phyloP scores from a whole-genome alignment of 2,113 vertebrate genomes.

The Syngnathoides biaculeatus region DNA sequence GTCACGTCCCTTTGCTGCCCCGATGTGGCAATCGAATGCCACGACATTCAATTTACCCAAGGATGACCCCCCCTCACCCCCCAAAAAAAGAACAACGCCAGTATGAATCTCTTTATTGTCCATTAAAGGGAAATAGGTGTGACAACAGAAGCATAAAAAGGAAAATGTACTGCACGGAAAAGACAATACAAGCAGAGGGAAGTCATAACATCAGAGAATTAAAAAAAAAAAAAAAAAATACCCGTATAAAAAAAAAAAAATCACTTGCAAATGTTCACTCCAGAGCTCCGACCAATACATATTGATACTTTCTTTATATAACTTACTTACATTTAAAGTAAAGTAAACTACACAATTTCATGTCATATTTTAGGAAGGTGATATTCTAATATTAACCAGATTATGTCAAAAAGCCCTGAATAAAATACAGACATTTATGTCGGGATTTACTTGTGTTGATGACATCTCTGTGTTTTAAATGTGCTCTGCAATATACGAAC shows the following conservation, averaged over 20 bases:
- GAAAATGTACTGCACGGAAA: too few species aligned
- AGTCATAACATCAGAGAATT: too few species aligned
- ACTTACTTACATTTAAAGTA: neutral
- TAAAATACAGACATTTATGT: neutral
- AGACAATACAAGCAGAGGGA: too few species aligned
- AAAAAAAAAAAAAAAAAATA: too few species aligned
- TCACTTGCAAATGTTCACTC: too few species aligned
- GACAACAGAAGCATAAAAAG: too few species aligned
- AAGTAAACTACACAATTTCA: neutral
- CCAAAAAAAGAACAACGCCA: neutral
- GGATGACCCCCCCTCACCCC: too few species aligned
- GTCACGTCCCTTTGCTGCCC: neutral
- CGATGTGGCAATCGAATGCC: neutral
- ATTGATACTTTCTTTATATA: neutral
- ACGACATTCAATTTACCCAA: neutral
- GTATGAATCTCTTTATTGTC: too few species aligned
- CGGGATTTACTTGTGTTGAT: neutral
- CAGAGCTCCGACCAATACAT: neutral
- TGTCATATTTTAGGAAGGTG: neutral
- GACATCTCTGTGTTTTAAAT: neutral
- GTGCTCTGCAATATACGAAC: neutral
- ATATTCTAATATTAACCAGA: neutral
- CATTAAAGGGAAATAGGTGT: too few species aligned
- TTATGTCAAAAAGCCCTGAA: too few species aligned
- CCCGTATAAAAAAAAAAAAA: too few species aligned